Conservation (phyloP, 2,113 vertebrate species). For the Chiloscyllium plagiosum region DNA sequence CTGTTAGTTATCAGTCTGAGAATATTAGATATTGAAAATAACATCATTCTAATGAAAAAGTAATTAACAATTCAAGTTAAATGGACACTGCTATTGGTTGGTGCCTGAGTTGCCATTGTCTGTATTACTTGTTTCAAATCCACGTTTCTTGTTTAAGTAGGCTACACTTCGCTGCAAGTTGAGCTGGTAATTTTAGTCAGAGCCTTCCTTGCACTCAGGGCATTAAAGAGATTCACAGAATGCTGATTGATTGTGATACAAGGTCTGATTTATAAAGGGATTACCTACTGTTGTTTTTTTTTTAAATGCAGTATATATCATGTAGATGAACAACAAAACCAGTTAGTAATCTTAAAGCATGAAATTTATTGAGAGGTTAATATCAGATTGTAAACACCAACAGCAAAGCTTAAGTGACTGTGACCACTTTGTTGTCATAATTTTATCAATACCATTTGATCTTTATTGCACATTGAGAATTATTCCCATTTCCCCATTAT, state of each 20-base stretch:
- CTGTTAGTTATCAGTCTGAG: not conserved
- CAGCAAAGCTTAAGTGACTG: not conserved
- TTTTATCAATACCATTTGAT: not conserved
- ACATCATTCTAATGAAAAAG: not conserved
- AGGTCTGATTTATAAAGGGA: not conserved
- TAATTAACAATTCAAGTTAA: not conserved
- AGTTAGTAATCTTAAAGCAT: conserved; percentile 3
- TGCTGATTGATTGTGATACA: not conserved
- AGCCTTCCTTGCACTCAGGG: not conserved
- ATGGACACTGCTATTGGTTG: not conserved
- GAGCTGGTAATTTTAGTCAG: not conserved
- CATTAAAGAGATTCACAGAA: not conserved
- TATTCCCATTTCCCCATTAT: not conserved
- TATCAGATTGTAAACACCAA: not conserved
- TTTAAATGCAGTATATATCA: too few species aligned
- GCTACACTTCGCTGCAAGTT: not conserved
- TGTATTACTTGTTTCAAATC: not conserved
- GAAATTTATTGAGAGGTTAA: not conserved
- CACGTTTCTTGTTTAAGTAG: not conserved
- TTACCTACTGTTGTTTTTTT: not conserved
- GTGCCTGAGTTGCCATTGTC: not conserved
- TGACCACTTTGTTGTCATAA: not conserved
- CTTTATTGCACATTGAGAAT: not conserved
- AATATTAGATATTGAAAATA: not conserved
- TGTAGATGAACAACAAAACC: not conserved